Base-by-base conservation (phyloP, 2,888 invertebrate genomes). In the Kryphioiulus occultus region DNA sequence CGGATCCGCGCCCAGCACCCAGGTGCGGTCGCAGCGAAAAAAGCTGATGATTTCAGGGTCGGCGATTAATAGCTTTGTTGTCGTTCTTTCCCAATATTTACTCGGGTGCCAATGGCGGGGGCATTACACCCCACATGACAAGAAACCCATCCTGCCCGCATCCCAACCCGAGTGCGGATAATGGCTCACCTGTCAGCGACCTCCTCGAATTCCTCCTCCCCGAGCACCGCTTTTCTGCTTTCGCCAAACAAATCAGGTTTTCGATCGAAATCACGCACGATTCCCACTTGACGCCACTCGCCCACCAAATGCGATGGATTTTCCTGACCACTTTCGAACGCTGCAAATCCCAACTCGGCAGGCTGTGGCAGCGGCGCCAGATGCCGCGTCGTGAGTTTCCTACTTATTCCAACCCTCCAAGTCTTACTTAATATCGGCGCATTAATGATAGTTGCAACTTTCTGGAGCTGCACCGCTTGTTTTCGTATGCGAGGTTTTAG, bases 21-120 rank as follows among this genome's bases (percentile, higher is more conserved):
- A 30, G 78, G 30, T 78, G 78, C 30, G 4, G 30, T 30, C 30
- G 30, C 78, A 15, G 78, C 78, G 78, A 78, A 78, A 78, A 78
- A 30, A 26, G 78, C 30, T 30, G 26, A 78, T 30, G 30, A 9
- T 78, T 78, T 78, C 78, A 78, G 78, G 78, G 78, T 78, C 78
- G 78, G 10, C 78, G 22, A 78, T 22, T 78, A 26, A 78, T 78
- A 78, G 78, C 78, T 78, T 78, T 78, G 78, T 78, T 78, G 78
- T 78, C 78, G 30, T 78, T 78, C 78, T 78, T 78, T 78, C 78
- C 78, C 78, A 78, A 78, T 78, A 78, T 78, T 78, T 78, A 78
- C 22, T 30, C 78, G 30, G 26, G 78, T 26, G 30, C 78, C 26
- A 78, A 78, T 78, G 78, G 78, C 78, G 78, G 78, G 78, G 78